phyloP scores from a whole-genome alignment of 2,113 vertebrate genomes.

The Aptenodytes patagonicus region DNA sequence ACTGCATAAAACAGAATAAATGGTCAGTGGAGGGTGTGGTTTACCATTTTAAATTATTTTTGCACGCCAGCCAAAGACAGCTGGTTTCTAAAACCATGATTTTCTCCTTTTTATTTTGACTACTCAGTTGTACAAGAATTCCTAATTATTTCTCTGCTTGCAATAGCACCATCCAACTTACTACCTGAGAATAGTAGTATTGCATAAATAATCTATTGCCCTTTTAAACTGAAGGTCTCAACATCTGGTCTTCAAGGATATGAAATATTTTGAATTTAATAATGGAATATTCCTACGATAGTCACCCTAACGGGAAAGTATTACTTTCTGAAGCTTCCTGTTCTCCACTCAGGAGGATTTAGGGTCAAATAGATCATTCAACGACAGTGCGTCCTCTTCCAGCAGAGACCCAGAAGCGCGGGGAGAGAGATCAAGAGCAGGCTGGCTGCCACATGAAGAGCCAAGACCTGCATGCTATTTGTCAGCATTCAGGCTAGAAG shows the following conservation, averaged over 20 bases:
- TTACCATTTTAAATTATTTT: not conserved
- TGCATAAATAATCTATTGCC: conserved; percentile 5
- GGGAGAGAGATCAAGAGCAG: not conserved
- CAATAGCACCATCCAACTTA: not conserved
- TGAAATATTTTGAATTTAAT: not conserved
- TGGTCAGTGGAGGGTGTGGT: not conserved
- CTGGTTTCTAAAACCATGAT: not conserved
- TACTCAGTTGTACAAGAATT: not conserved
- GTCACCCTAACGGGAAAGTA: not conserved
- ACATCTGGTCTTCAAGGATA: conserved; percentile 13
- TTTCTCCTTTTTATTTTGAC: not conserved
- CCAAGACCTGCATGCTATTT: not conserved
- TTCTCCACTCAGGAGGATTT: not conserved
- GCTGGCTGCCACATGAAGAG: not conserved
- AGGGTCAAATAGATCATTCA: not conserved
- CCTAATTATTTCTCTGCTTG: not conserved
- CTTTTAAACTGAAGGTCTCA: conserved; percentile 15
- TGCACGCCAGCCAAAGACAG: not conserved
- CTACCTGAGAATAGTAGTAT: not conserved
- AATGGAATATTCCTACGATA: not conserved
- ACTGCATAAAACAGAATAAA: not conserved
- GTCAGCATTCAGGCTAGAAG: not conserved
- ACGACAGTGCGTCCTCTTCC: not conserved
- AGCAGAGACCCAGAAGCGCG: not conserved
- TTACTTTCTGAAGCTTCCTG: not conserved